Percentiles rank a stretch among this genome's conserved stretches.
Conservation (phyloP, 2,797 vertebrate species). For the Oreonectes daqikongensis region DNA sequence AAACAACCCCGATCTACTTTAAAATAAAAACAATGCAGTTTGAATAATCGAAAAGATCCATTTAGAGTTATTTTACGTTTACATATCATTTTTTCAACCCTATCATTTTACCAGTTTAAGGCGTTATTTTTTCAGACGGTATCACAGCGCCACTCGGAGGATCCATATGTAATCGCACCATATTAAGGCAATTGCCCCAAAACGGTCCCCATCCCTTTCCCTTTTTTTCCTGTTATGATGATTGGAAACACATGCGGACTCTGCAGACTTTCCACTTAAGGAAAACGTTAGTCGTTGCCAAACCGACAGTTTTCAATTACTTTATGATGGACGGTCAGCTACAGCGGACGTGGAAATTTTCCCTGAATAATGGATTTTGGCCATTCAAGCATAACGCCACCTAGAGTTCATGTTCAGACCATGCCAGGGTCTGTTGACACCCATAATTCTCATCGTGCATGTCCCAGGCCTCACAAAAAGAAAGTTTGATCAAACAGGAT, state of each 20-base stretch:
- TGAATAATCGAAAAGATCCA: background rate
- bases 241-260: slow-evolving; percentile 63
- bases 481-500: no score
- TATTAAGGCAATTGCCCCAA: slow-evolving; percentile 13
- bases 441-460: background rate
- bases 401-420: background rate
- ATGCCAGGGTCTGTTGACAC: background rate
- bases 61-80: background rate
- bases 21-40: background rate
- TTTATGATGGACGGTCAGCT: slow-evolving; percentile 50
- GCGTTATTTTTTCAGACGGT: background rate
- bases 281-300: slow-evolving; percentile 70
- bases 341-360: slow-evolving; percentile 52
- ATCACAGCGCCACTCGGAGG: slow-evolving; percentile 54
- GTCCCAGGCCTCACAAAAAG: background rate
- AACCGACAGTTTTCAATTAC: slow-evolving; percentile 64
- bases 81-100: background rate
- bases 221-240: slow-evolving; percentile 35
- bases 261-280: slow-evolving; percentile 56
- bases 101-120: background rate
- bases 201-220: slow-evolving; percentile 16
- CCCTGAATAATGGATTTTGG: slow-evolving; percentile 1
- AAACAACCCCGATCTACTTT: background rate
- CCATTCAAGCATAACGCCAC: background rate
- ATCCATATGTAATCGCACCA: slow-evolving; percentile 14